phyloP scores from a whole-genome alignment of 2,797 vertebrate species.

The Gallirallus australis region DNA sequence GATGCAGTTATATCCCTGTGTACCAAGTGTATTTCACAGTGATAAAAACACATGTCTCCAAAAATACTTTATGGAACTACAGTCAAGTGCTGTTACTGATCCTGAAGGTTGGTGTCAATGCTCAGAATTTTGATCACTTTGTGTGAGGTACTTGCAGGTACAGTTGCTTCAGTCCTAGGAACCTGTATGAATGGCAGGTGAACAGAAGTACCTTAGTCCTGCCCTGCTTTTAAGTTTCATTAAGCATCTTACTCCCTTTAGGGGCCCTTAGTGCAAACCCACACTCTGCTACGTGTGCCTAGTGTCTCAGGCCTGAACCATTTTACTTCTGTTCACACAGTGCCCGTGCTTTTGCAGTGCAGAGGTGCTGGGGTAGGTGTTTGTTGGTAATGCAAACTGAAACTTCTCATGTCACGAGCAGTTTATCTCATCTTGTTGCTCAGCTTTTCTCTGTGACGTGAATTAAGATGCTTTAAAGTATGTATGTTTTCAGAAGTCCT shows the following conservation, averaged over 20 bases:
- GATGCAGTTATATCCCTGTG: not conserved
- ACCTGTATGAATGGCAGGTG: not conserved
- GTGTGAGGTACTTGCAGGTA: not conserved
- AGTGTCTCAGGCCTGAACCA: not conserved
- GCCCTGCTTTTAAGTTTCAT: not conserved
- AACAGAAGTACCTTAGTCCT: not conserved
- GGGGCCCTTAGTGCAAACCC: not conserved
- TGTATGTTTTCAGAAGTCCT: not conserved
- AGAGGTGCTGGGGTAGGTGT: not conserved
- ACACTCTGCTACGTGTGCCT: accelerated
- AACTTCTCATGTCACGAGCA: not conserved
- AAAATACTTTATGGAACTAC: not conserved
- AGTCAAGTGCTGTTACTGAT: not conserved
- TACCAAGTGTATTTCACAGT: not conserved
- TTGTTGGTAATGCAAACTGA: not conserved
- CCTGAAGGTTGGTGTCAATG: not conserved
- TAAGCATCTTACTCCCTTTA: not conserved
- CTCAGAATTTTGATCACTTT: not conserved
- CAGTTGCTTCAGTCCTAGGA: not conserved
- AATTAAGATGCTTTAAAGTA: not conserved
- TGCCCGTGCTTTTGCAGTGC: not conserved
- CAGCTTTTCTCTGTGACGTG: not conserved
- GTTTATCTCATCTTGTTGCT: not conserved
- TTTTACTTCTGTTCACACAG: not conserved
- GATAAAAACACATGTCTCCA: not conserved